These are phyloP conservation scores for Erythrolamprus reginae DNA, from an alignment of 2,113 vertebrate species.

Conservation along the genomic window DNA sequence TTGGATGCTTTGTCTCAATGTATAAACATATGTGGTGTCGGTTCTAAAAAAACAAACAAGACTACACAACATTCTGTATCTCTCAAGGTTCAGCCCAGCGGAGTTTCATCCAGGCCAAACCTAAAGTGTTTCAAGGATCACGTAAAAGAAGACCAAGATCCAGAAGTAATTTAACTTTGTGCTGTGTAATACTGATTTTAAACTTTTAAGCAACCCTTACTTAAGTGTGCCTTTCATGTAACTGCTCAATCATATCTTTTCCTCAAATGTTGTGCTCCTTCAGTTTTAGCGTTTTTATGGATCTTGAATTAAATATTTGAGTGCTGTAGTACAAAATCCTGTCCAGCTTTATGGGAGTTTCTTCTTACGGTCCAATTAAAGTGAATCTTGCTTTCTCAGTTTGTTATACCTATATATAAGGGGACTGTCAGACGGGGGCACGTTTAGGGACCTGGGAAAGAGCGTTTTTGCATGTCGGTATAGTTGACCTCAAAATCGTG, in stretches of 20 bases:
- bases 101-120: constrained; percentile 62
- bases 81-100: constrained; percentile 63
- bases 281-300: constrained; percentile 44
- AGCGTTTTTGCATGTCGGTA: background rate
- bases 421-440: constrained; percentile 59
- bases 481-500: constrained; percentile 24
- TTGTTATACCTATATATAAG: constrained; percentile 49
- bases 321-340: constrained; percentile 50
- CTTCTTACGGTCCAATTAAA: constrained; percentile 47
- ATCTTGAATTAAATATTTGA: constrained; percentile 44
- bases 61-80: constrained; percentile 52
- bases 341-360: constrained; percentile 46
- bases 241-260: constrained; percentile 27
- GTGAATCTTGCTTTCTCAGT: background rate
- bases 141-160: constrained; percentile 65
- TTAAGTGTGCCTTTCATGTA: constrained; percentile 49
- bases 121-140: constrained; percentile 62
- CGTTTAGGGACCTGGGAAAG: constrained; percentile 45
- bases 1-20: constrained; percentile 43
- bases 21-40: constrained; percentile 58
- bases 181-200: constrained; percentile 50
- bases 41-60: constrained; percentile 45
- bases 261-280: constrained; percentile 48
- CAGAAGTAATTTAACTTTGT: constrained; percentile 66
- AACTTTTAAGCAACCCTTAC: constrained; percentile 39